Evolutionary conservation across 2,888 invertebrate species (phyloP).

Genomic region (Tanaodytes sp.): DNA sequence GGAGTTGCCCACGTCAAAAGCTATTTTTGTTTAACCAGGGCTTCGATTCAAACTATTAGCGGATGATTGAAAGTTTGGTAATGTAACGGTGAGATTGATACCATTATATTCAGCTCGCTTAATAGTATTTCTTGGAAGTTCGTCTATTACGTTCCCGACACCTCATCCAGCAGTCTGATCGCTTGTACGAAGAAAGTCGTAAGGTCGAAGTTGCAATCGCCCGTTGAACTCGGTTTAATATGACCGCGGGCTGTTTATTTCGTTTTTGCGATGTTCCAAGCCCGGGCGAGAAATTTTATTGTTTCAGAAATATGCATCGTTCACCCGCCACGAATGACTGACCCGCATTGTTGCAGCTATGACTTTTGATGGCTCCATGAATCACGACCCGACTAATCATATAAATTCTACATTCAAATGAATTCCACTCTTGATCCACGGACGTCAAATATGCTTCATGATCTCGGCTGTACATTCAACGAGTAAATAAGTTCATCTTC

Average conservation of each 20-base stretch:
- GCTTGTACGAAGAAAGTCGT: constrained; percentile 19
- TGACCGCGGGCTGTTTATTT: constrained; percentile 15
- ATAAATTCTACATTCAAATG: constrained; percentile 37
- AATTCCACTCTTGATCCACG: constrained; percentile 14
- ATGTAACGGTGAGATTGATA: neutral
- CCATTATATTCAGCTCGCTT: constrained; percentile 11
- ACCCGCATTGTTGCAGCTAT: constrained; percentile 37
- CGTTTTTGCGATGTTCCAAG: constrained; percentile 14
- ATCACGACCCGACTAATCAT: constrained; percentile 19
- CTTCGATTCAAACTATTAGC: neutral
- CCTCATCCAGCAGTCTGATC: constrained; percentile 17
- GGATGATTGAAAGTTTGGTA: constrained; percentile 11
- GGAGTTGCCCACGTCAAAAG: neutral
- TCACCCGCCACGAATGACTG: constrained; percentile 13
- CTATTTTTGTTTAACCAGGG: neutral
- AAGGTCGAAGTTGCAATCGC: constrained; percentile 1
- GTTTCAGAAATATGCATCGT: constrained; percentile 25
- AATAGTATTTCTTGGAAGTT: constrained; percentile 19
- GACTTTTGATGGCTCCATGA: constrained; percentile 16
- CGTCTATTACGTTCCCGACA: constrained; percentile 28
- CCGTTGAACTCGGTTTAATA: constrained; percentile 18
- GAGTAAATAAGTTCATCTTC: constrained; percentile 34
- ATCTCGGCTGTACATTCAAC: constrained; percentile 24
- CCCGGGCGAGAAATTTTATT: constrained; percentile 23
- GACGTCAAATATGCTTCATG: constrained; percentile 19